Evolutionary conservation across 2,113 vertebrate genomes (phyloP).

Genomic region (rat (Rattus norvegicus)): GRCr8 NC_086021.1:65616001-65616500

Average conservation of each 20-base stretch:
- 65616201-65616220: neutral
- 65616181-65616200: neutral
- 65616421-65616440: conserved; percentile 35
- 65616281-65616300: neutral
- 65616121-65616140: neutral
- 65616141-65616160: neutral
- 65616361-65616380: neutral
- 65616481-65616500: conserved; percentile 2
- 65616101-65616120: neutral
- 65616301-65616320: neutral
- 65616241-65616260: neutral
- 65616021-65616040: neutral
- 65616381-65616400: conserved; percentile 51
- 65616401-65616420: conserved; percentile 48
- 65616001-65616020: neutral
- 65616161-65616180: neutral
- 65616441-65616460: conserved; percentile 68
- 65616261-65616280: neutral
- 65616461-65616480: conserved; percentile 74
- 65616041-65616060: neutral
- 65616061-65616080: neutral
- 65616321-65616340: neutral
- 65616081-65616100: conserved; percentile 13
- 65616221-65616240: neutral
- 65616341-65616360: conserved; percentile 21